A percentile compares a stretch with the other conserved stretches of the same genome.
Evolutionary conservation across 2,888 invertebrate genomes (phyloP).

Genomic region (Conchocele bisecta): DNA sequence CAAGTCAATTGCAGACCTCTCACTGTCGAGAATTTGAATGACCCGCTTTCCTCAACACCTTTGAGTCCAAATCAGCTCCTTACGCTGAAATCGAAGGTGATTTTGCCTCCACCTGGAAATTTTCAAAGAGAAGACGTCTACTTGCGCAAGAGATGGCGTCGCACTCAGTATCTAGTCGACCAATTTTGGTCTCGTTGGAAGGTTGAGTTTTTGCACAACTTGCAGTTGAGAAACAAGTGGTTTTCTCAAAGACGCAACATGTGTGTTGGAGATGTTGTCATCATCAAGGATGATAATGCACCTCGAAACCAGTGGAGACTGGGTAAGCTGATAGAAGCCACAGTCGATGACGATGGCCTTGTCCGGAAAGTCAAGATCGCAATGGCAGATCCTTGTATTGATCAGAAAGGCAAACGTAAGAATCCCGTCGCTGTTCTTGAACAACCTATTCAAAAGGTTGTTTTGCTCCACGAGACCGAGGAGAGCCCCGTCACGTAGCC

Average conservation of each 20-base stretch:
- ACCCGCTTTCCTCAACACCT: too few relatives aligned
- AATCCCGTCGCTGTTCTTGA: background rate
- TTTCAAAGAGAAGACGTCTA: slow-evolving; percentile 41
- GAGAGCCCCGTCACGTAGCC: slow-evolving; percentile 11
- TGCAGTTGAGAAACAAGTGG: slow-evolving; percentile 4
- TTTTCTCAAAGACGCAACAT: slow-evolving; percentile 7
- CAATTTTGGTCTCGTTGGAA: slow-evolving; percentile 44
- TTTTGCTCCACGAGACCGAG: slow-evolving; percentile 22
- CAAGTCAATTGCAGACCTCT: too few relatives aligned
- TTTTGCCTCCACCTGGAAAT: slow-evolving; percentile 40
- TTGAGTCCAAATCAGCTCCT: too few relatives aligned
- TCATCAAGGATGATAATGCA: slow-evolving; percentile 34
- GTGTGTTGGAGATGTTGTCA: slow-evolving; percentile 33
- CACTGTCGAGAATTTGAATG: too few relatives aligned
- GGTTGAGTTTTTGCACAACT: slow-evolving; percentile 26
- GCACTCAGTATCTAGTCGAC: slow-evolving; percentile 36
- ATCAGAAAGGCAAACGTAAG: slow-evolving; percentile 12
- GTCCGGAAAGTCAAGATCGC: slow-evolving; percentile 45
- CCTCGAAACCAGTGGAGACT: slow-evolving; percentile 27
- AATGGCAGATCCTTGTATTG: slow-evolving; percentile 5
- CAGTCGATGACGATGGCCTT: slow-evolving; percentile 6
- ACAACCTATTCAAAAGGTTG: slow-evolving; percentile 34
- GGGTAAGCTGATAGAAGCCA: slow-evolving; percentile 5
- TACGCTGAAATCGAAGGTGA: slow-evolving; percentile 40
- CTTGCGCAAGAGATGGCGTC: slow-evolving; percentile 33